Evolutionary conservation across 2,888 invertebrate species (phyloP).

Genomic region (Eledona agricola): DNA sequence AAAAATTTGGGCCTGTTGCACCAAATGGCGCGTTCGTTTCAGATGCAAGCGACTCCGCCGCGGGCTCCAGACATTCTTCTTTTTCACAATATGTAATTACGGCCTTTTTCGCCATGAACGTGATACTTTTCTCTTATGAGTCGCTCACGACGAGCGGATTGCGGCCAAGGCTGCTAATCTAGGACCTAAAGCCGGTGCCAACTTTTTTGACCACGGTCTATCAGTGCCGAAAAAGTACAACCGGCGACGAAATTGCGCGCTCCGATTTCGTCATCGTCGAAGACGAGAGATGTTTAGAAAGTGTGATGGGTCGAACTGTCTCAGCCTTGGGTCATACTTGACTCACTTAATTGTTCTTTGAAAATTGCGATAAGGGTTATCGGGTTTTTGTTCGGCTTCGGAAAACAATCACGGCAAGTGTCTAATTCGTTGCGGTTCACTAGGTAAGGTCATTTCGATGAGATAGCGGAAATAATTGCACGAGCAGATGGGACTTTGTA

Average conservation of each 20-base stretch:
- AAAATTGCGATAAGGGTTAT: conserved; percentile 6
- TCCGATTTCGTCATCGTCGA: conserved; percentile 14
- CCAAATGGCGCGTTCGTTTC: too few relatives aligned
- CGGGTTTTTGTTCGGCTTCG: conserved; percentile 2
- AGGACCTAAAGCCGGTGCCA: conserved; percentile 26
- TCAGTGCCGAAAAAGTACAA: too few relatives aligned
- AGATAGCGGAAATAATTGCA: conserved; percentile 8
- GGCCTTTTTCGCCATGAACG: conserved; percentile 3
- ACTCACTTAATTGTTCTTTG: conserved; percentile 13
- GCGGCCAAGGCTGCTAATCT: conserved; percentile 31
- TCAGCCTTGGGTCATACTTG: conserved; percentile 17
- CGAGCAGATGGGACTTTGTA: neutral
- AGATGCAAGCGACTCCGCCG: too few relatives aligned
- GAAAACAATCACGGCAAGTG: neutral
- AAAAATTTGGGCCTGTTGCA: too few relatives aligned
- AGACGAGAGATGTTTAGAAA: conserved; percentile 4
- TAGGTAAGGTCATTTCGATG: conserved; percentile 14
- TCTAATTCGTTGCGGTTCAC: neutral
- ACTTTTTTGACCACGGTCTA: conserved; percentile 8
- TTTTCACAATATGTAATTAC: conserved; percentile 23
- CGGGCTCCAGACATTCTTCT: conserved; percentile 18
- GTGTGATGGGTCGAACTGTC: conserved; percentile 4
- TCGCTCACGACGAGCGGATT: conserved; percentile 13
- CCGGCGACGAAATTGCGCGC: too few relatives aligned
- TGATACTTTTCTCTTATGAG: conserved; percentile 20